Percentiles rank a stretch among this genome's conserved stretches.
Evolutionary conservation across 2,113 vertebrate genomes (phyloP).

Genomic region (Aldabrachelys gigantea): DNA sequence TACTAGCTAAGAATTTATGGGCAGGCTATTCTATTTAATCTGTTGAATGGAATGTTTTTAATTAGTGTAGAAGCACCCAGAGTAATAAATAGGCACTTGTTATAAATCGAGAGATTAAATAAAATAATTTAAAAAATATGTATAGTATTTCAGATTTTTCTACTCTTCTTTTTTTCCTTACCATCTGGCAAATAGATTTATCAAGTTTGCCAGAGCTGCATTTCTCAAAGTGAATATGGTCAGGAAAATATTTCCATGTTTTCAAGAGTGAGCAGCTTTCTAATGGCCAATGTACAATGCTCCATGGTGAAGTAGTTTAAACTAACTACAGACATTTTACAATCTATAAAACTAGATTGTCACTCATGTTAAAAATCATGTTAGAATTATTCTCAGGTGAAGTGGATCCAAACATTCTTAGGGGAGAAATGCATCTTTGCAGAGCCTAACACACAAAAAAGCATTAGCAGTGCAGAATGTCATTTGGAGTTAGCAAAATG

Average conservation of each 20-base stretch:
- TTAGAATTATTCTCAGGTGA: not conserved
- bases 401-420: not conserved
- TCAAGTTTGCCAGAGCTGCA: conserved; percentile 11
- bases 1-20: not conserved
- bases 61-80: not conserved
- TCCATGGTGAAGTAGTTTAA: not conserved
- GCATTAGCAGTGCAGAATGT: not conserved
- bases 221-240: not conserved
- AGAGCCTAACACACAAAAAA: not conserved
- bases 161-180: not conserved
- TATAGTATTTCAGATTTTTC: not conserved
- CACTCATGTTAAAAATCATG: not conserved
- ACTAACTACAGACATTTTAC: not conserved
- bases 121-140: not conserved
- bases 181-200: conserved; percentile 32
- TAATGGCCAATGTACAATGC: not conserved
- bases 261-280: not conserved
- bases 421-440: not conserved
- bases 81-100: not conserved
- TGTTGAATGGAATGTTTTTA: not conserved
- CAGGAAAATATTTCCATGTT: not conserved
- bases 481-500: not conserved
- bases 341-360: not conserved
- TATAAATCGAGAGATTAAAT: not conserved
- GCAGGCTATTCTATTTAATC: not conserved